Evolutionary conservation across 2,888 invertebrate species (phyloP).

Genomic region (Chrysomela aeneicollis): DNA sequence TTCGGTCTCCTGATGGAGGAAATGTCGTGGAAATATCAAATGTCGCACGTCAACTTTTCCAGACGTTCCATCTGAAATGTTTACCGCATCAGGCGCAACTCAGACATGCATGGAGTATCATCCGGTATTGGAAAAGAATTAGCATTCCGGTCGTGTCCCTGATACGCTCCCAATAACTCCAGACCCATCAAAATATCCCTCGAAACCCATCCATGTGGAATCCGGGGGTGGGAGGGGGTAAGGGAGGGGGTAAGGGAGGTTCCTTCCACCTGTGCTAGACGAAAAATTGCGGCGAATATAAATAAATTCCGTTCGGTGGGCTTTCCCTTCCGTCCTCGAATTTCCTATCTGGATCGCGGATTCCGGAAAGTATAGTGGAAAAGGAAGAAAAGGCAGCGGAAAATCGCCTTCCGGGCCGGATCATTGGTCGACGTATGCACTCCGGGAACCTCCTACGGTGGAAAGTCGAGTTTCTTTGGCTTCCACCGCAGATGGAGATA

Average conservation of each 20-base stretch:
- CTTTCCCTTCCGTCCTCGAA: neutral
- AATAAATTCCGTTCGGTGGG: slow-evolving; percentile 1
- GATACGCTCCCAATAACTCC: neutral
- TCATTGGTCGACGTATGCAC: slow-evolving; percentile 48
- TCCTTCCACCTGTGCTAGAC: no score
- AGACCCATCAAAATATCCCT: neutral
- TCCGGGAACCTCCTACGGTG: slow-evolving; percentile 45
- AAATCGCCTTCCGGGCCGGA: slow-evolving; percentile 38
- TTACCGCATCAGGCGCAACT: neutral
- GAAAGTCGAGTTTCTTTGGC: slow-evolving; percentile 46
- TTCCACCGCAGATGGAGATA: slow-evolving; percentile 33
- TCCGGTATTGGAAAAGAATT: neutral
- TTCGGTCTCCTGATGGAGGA: no score
- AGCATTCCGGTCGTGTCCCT: neutral
- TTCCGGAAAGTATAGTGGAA: slow-evolving; percentile 15
- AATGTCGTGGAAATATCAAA: no score
- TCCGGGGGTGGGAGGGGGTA: no score
- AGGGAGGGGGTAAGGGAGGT: no score
- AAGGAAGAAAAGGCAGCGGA: slow-evolving; percentile 29
- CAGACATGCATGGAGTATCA: neutral
- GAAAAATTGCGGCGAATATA: slow-evolving; percentile 5
- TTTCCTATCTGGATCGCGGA: neutral
- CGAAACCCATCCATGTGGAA: neutral
- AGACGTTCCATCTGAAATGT: no score
- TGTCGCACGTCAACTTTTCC: no score